These are phyloP conservation scores for Adelognathus sp. DNA, from an alignment of 2,888 invertebrate species.

Conservation along the genomic window DNA sequence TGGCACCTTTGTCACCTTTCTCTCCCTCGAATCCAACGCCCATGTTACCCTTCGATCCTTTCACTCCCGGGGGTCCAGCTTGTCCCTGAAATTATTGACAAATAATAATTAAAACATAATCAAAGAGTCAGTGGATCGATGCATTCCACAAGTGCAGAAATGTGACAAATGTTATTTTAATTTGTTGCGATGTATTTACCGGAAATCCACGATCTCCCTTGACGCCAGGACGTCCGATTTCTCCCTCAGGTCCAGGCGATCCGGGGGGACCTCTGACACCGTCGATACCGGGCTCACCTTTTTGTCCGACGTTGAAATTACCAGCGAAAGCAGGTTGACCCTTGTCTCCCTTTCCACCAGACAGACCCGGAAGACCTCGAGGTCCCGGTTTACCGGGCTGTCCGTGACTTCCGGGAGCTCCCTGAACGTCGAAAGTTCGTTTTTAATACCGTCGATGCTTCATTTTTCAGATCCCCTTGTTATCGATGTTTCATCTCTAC, in stretches of 20 bases:
- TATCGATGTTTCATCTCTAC: too few relatives aligned
- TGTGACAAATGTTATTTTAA: too few relatives aligned
- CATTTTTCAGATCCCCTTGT: neutral
- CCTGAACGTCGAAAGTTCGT: conserved; percentile 82
- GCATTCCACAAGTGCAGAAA: too few relatives aligned
- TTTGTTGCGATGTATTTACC: too few relatives aligned
- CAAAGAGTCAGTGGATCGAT: too few relatives aligned
- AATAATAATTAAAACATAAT: neutral
- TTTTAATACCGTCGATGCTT: neutral
- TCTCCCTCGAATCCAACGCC: conserved; percentile 85
- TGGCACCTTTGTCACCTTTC: conserved; percentile 85
- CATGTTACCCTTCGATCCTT: conserved; percentile 86
- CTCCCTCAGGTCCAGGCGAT: conserved; percentile 85
- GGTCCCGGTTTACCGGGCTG: conserved; percentile 88
- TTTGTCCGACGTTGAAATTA: conserved; percentile 89
- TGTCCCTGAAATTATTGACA: conserved; percentile 83
- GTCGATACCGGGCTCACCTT: conserved; percentile 91
- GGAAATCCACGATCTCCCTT: conserved; percentile 85
- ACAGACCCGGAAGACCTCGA: conserved; percentile 87
- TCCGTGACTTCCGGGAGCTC: conserved; percentile 88
- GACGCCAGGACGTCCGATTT: conserved; percentile 83
- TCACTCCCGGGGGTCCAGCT: conserved; percentile 86
- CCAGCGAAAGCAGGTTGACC: conserved; percentile 91
- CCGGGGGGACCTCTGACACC: conserved; percentile 88
- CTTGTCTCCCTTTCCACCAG: conserved; percentile 89